Conservation (phyloP, 2,797 vertebrate genomes). For the Argentina silus region DNA sequence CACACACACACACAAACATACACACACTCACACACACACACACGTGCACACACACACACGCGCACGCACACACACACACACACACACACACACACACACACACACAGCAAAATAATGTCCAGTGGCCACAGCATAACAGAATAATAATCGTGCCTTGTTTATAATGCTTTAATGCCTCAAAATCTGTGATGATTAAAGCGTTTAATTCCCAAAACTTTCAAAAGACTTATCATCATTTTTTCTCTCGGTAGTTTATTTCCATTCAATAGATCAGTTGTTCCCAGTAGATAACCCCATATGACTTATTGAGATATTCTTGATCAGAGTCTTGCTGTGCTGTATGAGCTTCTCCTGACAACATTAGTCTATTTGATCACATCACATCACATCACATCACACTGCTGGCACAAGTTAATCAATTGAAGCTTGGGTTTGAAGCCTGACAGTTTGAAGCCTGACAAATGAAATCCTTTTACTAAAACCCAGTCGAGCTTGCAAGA, state of each 20-base stretch:
- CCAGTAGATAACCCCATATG: not conserved
- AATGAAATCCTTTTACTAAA: not conserved
- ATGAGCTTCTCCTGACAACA: not conserved
- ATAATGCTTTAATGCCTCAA: not conserved
- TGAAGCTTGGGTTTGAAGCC: too few relatives aligned
- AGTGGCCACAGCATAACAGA: not conserved
- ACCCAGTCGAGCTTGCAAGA: too few relatives aligned
- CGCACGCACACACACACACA: too few relatives aligned
- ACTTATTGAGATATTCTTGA: slow-evolving; percentile 20
- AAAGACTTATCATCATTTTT: slow-evolving; percentile 15
- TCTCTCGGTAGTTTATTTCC: slow-evolving; percentile 25
- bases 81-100: not conserved
- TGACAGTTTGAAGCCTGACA: not conserved
- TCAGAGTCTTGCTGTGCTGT: not conserved
- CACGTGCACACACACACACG: too few relatives aligned
- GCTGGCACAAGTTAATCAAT: not conserved
- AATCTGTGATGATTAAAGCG: not conserved
- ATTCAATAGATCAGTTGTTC: slow-evolving; percentile 8
- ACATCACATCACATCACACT: not conserved
- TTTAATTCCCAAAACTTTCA: slow-evolving; percentile 17
- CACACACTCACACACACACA: too few relatives aligned
- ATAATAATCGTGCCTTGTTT: too few relatives aligned
- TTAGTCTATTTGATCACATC: not conserved
- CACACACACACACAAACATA: too few relatives aligned
- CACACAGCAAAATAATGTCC: not conserved